A percentile compares a stretch with the other conserved stretches of the same genome.
phyloP scores from a whole-genome alignment of 2,113 vertebrate genomes.

The Nicator chloris region DNA sequence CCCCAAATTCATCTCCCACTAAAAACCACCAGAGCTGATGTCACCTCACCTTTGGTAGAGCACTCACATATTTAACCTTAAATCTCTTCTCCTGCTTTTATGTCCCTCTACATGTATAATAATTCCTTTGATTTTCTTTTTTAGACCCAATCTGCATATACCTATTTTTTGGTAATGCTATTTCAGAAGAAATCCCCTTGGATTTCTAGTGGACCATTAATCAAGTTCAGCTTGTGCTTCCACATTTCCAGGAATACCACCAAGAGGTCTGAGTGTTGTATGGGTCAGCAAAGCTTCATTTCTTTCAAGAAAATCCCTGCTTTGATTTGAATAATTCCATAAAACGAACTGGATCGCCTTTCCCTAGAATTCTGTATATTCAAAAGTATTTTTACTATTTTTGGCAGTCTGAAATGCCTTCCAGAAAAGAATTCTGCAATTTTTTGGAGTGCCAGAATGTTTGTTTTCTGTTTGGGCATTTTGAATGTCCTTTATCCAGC shows the following conservation, averaged over 20 bases:
- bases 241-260: background rate
- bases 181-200: background rate
- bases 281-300: background rate
- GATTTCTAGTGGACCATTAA: background rate
- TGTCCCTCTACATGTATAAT: background rate
- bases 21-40: background rate
- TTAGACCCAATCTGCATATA: background rate
- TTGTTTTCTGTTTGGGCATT: background rate
- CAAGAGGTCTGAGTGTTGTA: background rate
- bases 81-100: background rate
- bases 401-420: background rate
- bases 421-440: background rate
- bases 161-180: accelerated
- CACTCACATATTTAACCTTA: background rate
- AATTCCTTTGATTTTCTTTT: background rate
- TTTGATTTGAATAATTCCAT: background rate
- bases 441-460: background rate
- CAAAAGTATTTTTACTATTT: background rate
- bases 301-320: background rate
- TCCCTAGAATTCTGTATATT: background rate
- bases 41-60: background rate
- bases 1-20: background rate
- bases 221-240: background rate
- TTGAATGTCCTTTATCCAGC: background rate
- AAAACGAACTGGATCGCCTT: background rate